These are phyloP conservation scores for Tyto alba DNA, from an alignment of 2,113 vertebrate genomes.

Conservation along the genomic window DNA sequence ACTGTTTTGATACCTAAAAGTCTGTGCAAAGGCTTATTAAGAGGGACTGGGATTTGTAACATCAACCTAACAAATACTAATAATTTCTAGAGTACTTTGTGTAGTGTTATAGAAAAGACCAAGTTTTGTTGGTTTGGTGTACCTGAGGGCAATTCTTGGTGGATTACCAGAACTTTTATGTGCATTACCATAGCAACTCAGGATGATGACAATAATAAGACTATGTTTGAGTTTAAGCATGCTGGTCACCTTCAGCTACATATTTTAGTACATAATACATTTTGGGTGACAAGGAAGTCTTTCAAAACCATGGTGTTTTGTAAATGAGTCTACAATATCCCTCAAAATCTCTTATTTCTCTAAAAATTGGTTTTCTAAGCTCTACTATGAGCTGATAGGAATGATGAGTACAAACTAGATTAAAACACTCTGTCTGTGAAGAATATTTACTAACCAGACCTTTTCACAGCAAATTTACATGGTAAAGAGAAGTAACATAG, in stretches of 20 bases:
- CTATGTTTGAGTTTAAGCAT: neutral
- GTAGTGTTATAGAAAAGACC: neutral
- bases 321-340: neutral
- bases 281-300: neutral
- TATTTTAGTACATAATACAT: neutral
- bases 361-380: neutral
- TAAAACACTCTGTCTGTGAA: neutral
- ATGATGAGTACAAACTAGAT: neutral
- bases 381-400: neutral
- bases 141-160: neutral
- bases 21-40: neutral
- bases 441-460: neutral
- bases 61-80: neutral
- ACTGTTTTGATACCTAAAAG: neutral
- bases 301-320: neutral
- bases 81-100: neutral
- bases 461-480: neutral
- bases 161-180: neutral
- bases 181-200: neutral
- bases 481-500: neutral
- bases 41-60: neutral
- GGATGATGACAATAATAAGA: neutral
- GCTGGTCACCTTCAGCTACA: neutral
- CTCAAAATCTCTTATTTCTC: neutral
- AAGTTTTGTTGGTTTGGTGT: neutral